phyloP scores from a whole-genome alignment of 2,888 invertebrate genomes.

The Limnephilus rhombicus region DNA sequence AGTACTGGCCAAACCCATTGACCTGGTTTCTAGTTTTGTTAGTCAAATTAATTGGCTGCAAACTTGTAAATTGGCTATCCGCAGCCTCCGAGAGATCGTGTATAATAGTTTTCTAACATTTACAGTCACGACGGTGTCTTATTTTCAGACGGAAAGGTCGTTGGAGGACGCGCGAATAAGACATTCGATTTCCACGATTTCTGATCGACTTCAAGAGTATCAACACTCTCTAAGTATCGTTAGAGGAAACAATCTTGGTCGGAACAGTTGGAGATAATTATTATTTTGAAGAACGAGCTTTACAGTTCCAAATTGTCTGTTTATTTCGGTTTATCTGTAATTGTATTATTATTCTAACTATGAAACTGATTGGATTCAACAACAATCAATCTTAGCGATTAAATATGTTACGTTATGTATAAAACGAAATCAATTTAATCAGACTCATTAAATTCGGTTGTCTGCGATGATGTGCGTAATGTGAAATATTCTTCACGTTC shows the following conservation, averaged over 20 bases:
- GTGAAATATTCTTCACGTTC: too few species aligned
- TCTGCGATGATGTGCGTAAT: too few species aligned
- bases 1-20: slow-evolving; percentile 46
- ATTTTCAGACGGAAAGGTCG: slow-evolving; percentile 56
- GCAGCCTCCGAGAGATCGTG: slow-evolving; percentile 33
- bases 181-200: neutral
- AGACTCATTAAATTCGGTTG: too few species aligned
- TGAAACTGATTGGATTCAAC: neutral
- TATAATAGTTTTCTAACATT: slow-evolving; percentile 21
- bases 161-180: slow-evolving; percentile 53
- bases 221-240: neutral
- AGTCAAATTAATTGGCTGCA: neutral
- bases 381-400: neutral
- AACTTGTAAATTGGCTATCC: slow-evolving; percentile 10
- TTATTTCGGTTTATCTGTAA: neutral
- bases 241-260: neutral
- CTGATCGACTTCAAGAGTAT: neutral
- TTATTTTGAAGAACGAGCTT: neutral
- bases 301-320: neutral
- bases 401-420: neutral
- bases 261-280: neutral
- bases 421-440: neutral
- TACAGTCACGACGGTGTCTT: slow-evolving; percentile 59
- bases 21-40: slow-evolving; percentile 45
- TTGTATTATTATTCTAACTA: neutral